Percentiles rank a stretch among this genome's conserved stretches.
phyloP scores from a whole-genome alignment of 2,888 invertebrate genomes.

The Mechanitis mazaeus region DNA sequence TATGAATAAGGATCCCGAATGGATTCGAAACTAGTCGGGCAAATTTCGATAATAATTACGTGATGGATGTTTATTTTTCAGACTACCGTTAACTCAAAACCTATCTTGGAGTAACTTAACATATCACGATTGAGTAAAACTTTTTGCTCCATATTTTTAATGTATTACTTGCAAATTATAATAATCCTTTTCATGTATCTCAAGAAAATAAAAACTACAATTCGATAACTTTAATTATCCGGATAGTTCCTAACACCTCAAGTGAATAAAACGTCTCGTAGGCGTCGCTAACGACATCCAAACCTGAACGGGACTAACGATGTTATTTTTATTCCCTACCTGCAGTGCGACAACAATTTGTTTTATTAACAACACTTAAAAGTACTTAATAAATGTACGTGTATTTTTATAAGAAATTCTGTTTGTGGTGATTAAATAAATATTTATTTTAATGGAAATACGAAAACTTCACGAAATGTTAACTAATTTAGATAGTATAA shows the following conservation, averaged over 20 bases:
- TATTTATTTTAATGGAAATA: slow-evolving; percentile 35
- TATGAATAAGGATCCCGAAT: no score
- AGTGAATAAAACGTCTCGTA: slow-evolving; percentile 40
- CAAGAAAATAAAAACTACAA: slow-evolving; percentile 11
- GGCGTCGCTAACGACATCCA: slow-evolving; percentile 69
- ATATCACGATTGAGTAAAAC: no score
- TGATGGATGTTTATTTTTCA: no score
- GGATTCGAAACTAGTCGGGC: no score
- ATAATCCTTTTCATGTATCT: no score
- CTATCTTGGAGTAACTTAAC: no score
- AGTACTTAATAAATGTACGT: slow-evolving; percentile 66
- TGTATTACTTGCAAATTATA: no score
- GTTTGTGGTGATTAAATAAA: slow-evolving; percentile 18
- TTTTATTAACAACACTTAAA: slow-evolving; percentile 70
- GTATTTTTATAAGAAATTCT: slow-evolving; percentile 43
- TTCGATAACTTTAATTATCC: not conserved
- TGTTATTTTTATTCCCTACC: slow-evolving; percentile 44
- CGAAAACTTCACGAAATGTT: slow-evolving; percentile 31
- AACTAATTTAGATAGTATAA: slow-evolving; percentile 5
- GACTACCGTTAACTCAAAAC: no score
- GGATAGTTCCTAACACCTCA: slow-evolving; percentile 3
- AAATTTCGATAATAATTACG: no score
- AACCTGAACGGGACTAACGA: slow-evolving; percentile 54
- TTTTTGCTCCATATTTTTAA: no score
- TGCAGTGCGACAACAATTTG: slow-evolving; percentile 53